phyloP scores from a whole-genome alignment of 2,797 vertebrate species.

The Alectoris magna region DNA sequence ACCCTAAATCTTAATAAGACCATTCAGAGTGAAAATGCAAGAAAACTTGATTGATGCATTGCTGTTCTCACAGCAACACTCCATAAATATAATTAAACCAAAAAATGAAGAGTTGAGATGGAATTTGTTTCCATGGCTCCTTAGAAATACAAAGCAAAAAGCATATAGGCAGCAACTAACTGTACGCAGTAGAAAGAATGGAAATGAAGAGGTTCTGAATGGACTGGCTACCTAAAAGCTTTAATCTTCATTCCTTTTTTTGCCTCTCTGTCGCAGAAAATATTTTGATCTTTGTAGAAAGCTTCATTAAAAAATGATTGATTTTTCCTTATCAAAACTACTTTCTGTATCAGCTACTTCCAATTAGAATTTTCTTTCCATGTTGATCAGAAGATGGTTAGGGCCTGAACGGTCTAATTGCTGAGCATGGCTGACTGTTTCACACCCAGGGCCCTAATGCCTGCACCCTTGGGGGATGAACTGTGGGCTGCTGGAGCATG shows the following conservation, averaged over 20 bases:
- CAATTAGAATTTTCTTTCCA: not conserved
- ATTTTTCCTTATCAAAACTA: not conserved
- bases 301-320: not conserved
- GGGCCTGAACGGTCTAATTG: not conserved
- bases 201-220: not conserved
- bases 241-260: not conserved
- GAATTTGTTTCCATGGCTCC: slow-evolving; percentile 30
- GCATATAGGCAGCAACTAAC: not conserved
- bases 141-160: slow-evolving; percentile 26
- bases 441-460: rapidly evolving
- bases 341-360: not conserved
- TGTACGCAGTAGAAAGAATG: not conserved
- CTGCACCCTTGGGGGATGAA: not conserved
- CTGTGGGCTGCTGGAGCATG: not conserved
- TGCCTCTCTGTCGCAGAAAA: not conserved
- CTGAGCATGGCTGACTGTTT: rapidly evolving
- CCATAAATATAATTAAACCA: slow-evolving; percentile 55
- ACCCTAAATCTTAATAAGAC: not conserved
- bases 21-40: not conserved
- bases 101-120: slow-evolving; percentile 45
- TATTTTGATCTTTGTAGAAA: not conserved
- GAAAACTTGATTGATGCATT: slow-evolving; percentile 34
- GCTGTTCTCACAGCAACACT: not conserved
- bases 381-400: not conserved
- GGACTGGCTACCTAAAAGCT: not conserved